These are phyloP conservation scores for Drosophila vallismaia DNA, from an alignment of 2,888 invertebrate genomes.

Conservation along the genomic window DNA sequence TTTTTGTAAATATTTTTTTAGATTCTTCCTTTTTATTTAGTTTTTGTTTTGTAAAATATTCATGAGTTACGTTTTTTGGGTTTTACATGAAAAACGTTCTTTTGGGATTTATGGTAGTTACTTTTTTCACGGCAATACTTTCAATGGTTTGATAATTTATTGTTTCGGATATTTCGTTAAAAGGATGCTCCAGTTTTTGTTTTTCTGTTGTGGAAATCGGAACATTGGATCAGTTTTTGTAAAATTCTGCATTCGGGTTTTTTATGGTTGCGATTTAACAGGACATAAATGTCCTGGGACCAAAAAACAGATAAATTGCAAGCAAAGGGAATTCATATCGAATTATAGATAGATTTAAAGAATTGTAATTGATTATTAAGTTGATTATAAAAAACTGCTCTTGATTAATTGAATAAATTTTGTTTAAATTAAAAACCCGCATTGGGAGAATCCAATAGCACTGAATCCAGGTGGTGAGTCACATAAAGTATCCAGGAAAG, in stretches of 20 bases:
- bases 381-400: not conserved
- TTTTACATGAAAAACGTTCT: conserved; percentile 74
- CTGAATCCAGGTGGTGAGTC: conserved; percentile 32
- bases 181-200: conserved; percentile 24
- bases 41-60: conserved; percentile 64
- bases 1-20: conserved; percentile 5
- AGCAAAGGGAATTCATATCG: conserved; percentile 22
- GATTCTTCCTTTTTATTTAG: not conserved
- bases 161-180: conserved; percentile 57
- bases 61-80: conserved; percentile 74
- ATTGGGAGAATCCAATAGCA: not conserved
- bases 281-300: conserved; percentile 24
- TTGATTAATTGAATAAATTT: not conserved
- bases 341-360: conserved; percentile 20
- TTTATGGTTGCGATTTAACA: conserved; percentile 26
- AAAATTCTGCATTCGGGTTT: conserved; percentile 20
- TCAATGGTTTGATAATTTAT: conserved; percentile 68
- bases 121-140: conserved; percentile 43
- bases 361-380: conserved; percentile 23
- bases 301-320: conserved; percentile 20
- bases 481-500: conserved; percentile 60
- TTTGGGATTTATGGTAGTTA: conserved; percentile 67
- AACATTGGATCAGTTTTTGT: conserved; percentile 31
- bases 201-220: conserved; percentile 9
- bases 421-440: not conserved